Conservation (phyloP, 2,888 invertebrate genomes). For the Spodoptera littoralis region DNA sequence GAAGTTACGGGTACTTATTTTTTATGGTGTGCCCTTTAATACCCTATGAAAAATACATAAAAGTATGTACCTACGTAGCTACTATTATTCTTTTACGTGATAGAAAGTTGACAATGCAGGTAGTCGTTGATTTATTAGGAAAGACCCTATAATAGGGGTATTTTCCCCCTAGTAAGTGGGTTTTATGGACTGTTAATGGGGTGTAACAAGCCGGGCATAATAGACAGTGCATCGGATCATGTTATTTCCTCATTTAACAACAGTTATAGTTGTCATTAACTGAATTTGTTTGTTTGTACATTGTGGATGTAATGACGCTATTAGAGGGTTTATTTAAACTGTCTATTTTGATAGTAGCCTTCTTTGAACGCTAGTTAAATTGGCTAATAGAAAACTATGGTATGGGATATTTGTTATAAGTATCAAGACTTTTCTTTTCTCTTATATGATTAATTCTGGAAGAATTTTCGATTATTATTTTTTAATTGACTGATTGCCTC, state of each 20-base stretch:
- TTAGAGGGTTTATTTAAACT: background rate
- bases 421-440: too few species aligned
- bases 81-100: conserved; percentile 43
- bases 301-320: conserved; percentile 6
- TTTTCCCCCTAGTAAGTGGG: conserved; percentile 16
- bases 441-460: too few species aligned
- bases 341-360: too few species aligned
- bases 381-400: too few species aligned
- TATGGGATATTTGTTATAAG: too few species aligned
- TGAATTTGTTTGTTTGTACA: conserved; percentile 14
- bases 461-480: too few species aligned
- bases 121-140: conserved; percentile 41
- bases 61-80: conserved; percentile 18
- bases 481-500: too few species aligned
- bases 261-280: conserved; percentile 2
- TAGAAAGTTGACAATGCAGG: conserved; percentile 52
- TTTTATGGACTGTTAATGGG: conserved; percentile 38
- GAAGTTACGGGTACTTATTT: conserved; percentile 55
- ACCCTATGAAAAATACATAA: conserved; percentile 57
- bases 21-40: conserved; percentile 60
- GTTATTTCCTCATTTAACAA: conserved; percentile 33
- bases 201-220: conserved; percentile 20
- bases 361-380: too few species aligned
- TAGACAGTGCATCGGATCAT: conserved; percentile 13
- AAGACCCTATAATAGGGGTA: conserved; percentile 12